Conservation (phyloP, 2,113 vertebrate genomes). For the Stegostoma tigrinum region DNA sequence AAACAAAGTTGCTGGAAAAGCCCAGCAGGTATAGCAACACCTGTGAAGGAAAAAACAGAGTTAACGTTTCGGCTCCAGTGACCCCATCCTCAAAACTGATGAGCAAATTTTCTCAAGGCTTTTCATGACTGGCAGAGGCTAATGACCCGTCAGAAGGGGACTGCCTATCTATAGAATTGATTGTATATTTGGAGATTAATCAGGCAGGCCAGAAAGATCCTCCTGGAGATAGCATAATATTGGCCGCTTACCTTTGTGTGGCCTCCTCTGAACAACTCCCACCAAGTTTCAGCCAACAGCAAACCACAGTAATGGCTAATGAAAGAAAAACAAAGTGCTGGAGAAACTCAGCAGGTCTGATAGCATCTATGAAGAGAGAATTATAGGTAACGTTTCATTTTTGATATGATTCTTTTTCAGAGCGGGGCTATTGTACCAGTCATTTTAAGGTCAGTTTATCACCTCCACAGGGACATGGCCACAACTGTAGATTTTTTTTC, state of each 20-base stretch:
- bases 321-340: too few relatives aligned
- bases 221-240: background rate
- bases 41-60: too few relatives aligned
- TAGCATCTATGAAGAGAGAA: too few relatives aligned
- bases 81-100: too few relatives aligned
- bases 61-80: too few relatives aligned
- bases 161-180: background rate
- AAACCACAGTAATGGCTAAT: background rate
- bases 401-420: too few relatives aligned
- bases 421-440: too few relatives aligned
- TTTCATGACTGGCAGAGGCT: background rate
- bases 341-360: too few relatives aligned
- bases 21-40: too few relatives aligned
- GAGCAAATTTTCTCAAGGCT: background rate
- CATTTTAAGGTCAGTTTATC: background rate
- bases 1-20: too few relatives aligned
- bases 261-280: background rate
- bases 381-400: too few relatives aligned
- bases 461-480: background rate
- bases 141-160: background rate
- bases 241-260: too few relatives aligned
- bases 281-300: background rate
- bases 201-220: background rate
- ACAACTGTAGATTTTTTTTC: background rate
- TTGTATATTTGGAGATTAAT: background rate